Evolutionary conservation across 2,888 invertebrate species (phyloP).

Genomic region (Hedychridium roseum): DNA sequence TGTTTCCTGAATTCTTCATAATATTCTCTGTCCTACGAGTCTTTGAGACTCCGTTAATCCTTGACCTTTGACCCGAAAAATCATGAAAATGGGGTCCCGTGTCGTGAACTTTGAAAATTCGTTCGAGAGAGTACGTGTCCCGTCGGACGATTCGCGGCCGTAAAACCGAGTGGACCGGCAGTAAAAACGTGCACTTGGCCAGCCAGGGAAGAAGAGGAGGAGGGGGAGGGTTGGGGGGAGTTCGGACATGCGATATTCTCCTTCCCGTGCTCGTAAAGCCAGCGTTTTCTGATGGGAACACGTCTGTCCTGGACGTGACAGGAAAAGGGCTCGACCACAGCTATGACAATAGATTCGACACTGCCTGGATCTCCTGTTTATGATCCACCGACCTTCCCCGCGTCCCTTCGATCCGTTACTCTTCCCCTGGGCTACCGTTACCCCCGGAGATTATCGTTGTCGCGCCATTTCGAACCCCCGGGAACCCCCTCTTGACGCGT

Average conservation of each 20-base stretch:
- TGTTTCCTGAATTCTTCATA: no score
- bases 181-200: background rate
- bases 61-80: no score
- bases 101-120: no score
- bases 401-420: no score
- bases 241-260: conserved; percentile 55
- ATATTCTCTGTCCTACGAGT: no score
- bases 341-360: conserved; percentile 56
- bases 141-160: background rate
- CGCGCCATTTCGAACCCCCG: no score
- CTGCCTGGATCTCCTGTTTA: conserved; percentile 46
- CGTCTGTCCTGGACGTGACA: conserved; percentile 46
- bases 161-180: no score
- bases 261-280: conserved; percentile 55
- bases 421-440: no score
- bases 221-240: background rate
- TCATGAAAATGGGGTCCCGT: no score
- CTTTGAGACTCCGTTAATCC: no score
- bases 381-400: conserved; percentile 29
- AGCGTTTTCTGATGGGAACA: conserved; percentile 55
- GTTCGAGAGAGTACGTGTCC: background rate
- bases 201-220: background rate
- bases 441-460: no score
- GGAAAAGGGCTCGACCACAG: conserved; percentile 56
- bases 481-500: no score